Evolutionary conservation across 2,797 vertebrate genomes (phyloP).

Genomic region (Melopsittacus undulatus): DNA sequence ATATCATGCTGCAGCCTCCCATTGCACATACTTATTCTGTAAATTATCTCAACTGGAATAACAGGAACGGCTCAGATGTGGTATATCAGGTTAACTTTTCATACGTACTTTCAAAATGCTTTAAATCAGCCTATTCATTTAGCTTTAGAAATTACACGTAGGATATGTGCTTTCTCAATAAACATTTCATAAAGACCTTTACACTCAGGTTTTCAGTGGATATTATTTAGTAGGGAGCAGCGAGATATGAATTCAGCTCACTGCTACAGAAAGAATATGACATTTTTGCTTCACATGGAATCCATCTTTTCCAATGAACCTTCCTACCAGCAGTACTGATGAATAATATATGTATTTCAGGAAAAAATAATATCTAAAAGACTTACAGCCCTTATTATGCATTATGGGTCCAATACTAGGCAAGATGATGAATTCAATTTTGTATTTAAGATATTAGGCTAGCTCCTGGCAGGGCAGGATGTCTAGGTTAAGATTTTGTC

Average conservation of each 20-base stretch:
- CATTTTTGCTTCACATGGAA: background rate
- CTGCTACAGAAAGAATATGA: background rate
- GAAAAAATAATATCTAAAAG: background rate
- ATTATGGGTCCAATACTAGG: background rate
- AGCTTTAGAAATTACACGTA: conserved; percentile 3
- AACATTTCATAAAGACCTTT: conserved; percentile 7
- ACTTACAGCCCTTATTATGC: background rate
- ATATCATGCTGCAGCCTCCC: background rate
- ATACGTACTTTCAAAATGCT: background rate
- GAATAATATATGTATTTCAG: background rate
- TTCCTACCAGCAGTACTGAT: background rate
- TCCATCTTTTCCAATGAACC: background rate
- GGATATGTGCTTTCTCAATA: conserved; percentile 1
- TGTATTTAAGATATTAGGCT: background rate
- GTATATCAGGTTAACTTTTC: conserved; percentile 1
- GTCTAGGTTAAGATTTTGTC: background rate
- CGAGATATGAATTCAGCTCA: background rate
- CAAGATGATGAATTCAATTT: background rate
- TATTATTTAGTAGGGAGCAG: background rate
- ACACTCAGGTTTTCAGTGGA: background rate
- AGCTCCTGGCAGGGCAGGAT: background rate
- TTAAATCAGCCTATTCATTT: conserved; percentile 1
- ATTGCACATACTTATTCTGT: conserved; percentile 44
- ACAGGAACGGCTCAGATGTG: background rate
- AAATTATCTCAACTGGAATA: conserved; percentile 43